phyloP scores from a whole-genome alignment of 2,888 invertebrate genomes.

The Mythimna loreyi region DNA sequence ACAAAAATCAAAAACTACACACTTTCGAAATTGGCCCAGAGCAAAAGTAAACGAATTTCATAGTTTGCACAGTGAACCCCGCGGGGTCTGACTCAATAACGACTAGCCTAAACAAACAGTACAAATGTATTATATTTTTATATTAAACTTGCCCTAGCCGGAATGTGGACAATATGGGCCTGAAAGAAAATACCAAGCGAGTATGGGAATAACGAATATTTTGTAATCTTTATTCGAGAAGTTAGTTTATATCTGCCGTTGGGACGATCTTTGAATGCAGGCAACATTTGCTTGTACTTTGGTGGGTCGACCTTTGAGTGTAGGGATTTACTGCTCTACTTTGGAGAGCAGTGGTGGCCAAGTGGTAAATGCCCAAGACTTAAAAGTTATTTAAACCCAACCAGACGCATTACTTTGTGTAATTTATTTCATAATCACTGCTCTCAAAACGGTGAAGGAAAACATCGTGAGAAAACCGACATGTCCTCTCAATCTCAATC shows the following conservation, averaged over 20 bases:
- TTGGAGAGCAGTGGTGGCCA: too few species aligned
- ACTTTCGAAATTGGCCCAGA: conserved; percentile 18
- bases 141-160: conserved; percentile 32
- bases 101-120: conserved; percentile 41
- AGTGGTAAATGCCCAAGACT: too few species aligned
- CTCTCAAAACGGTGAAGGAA: too few species aligned
- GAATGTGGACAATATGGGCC: conserved; percentile 39
- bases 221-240: conserved; percentile 34
- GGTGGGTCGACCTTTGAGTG: too few species aligned
- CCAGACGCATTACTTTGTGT: too few species aligned
- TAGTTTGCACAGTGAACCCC: conserved; percentile 23
- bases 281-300: background rate
- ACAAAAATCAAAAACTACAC: conserved; percentile 18
- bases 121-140: conserved; percentile 52
- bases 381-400: too few species aligned
- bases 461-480: too few species aligned
- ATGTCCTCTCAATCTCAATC: too few species aligned
- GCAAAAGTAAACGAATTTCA: conserved; percentile 50
- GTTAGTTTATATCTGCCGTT: too few species aligned
- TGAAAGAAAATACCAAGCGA: conserved; percentile 11
- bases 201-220: conserved; percentile 7
- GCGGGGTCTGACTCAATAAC: conserved; percentile 27
- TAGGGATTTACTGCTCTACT: too few species aligned
- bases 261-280: too few species aligned
- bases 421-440: too few species aligned